Percentiles rank a stretch among this genome's conserved stretches.
These are phyloP conservation scores for Pelosia muscerda DNA, from an alignment of 2,888 invertebrate genomes.

Conservation along the genomic window DNA sequence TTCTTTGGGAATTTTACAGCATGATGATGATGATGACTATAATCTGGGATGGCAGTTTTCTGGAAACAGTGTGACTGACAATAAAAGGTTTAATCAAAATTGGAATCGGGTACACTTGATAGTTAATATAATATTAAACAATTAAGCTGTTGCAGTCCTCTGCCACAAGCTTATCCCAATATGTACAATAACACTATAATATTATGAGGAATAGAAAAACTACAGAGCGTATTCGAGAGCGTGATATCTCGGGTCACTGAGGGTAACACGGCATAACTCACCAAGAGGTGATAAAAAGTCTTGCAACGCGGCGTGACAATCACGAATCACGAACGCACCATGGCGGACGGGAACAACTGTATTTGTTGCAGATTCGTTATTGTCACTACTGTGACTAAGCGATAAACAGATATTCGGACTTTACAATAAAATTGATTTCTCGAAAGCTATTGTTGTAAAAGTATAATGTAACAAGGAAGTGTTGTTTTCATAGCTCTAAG, in stretches of 20 bases:
- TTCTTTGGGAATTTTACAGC: too few relatives aligned
- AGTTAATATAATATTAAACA: too few relatives aligned
- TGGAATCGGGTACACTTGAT: too few relatives aligned
- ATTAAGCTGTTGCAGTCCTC: too few relatives aligned
- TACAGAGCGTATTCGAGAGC: slow-evolving; percentile 36
- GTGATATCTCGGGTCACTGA: slow-evolving; percentile 65
- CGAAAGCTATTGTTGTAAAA: slow-evolving; percentile 18
- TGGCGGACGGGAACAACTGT: slow-evolving; percentile 61
- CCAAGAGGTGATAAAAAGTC: slow-evolving; percentile 80
- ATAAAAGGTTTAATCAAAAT: too few relatives aligned
- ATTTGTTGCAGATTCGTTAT: slow-evolving; percentile 70
- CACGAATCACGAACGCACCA: slow-evolving; percentile 73
- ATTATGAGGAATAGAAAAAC: not conserved
- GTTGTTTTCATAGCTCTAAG: slow-evolving; percentile 16
- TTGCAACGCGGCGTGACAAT: slow-evolving; percentile 65
- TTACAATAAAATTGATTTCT: slow-evolving; percentile 23
- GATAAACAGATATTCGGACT: slow-evolving; percentile 21
- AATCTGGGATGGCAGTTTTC: too few relatives aligned
- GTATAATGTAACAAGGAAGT: slow-evolving; percentile 28
- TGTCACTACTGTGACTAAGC: slow-evolving; percentile 43
- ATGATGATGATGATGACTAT: too few relatives aligned
- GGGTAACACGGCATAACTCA: slow-evolving; percentile 76
- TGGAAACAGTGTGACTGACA: too few relatives aligned
- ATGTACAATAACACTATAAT: not conserved
- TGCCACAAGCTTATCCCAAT: too few relatives aligned